A percentile compares a stretch with the other conserved stretches of the same genome.
Evolutionary conservation across 2,797 vertebrate genomes (phyloP).

Genomic region (Arrhamphus sclerolepis): DNA sequence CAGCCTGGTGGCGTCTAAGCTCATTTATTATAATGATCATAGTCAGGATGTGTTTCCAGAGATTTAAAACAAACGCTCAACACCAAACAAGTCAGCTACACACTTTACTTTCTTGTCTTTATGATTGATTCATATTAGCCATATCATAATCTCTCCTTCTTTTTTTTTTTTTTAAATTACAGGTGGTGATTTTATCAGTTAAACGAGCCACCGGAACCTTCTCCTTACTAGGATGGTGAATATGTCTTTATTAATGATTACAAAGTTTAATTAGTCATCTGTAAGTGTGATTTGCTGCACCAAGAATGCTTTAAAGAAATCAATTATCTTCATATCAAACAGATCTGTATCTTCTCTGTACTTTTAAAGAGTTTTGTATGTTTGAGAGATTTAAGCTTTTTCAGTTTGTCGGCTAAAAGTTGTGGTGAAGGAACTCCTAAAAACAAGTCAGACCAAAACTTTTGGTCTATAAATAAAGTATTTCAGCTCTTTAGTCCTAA

Average conservation of each 20-base stretch:
- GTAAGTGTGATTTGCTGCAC: neutral
- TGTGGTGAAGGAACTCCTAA: neutral
- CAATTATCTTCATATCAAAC: neutral
- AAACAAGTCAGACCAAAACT: neutral
- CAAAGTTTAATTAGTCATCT: neutral
- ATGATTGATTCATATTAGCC: constrained; percentile 5
- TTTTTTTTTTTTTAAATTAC: constrained; percentile 29
- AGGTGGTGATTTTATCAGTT: constrained; percentile 80
- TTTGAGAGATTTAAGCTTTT: neutral
- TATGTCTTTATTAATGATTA: constrained; percentile 33
- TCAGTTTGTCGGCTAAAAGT: neutral
- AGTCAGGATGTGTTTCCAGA: constrained; percentile 1
- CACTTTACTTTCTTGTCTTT: neutral
- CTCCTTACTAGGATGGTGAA: constrained; percentile 83
- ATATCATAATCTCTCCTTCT: constrained; percentile 22
- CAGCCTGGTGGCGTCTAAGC: constrained; percentile 23
- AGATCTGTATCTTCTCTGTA: too few relatives aligned
- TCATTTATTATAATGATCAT: constrained; percentile 34
- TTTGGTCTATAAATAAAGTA: neutral
- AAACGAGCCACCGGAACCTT: constrained; percentile 84
- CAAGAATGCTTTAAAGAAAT: neutral
- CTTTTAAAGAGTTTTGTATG: too few relatives aligned
- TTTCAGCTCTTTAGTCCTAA: neutral
- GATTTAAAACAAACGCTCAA: constrained; percentile 15
- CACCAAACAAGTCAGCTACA: neutral